Evolutionary conservation across 64 coral and sea anemone genomes (phyloP).

Genomic region (Cladopsammia gracilis): DNA sequence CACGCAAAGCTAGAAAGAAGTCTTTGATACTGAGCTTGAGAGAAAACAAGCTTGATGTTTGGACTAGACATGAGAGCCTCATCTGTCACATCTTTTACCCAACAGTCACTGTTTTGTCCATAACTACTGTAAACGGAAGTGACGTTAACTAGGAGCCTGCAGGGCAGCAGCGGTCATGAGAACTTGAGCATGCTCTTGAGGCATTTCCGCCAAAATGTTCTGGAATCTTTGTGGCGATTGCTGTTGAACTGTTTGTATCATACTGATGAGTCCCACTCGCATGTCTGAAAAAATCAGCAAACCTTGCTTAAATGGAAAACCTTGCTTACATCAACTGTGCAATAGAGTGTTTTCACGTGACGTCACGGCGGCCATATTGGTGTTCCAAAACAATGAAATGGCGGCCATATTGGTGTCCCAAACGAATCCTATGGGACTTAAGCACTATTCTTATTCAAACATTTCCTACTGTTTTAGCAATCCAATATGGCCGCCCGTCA

Average conservation of each 20-base stretch:
- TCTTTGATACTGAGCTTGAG: no score
- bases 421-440: no score
- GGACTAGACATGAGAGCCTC: neutral
- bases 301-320: neutral
- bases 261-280: conserved; percentile 79
- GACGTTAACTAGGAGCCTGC: conserved; percentile 25
- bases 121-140: neutral
- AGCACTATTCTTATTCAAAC: no score
- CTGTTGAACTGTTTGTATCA: conserved; percentile 75
- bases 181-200: conserved; percentile 83
- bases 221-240: conserved; percentile 94
- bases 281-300: conserved; percentile 51
- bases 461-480: no score
- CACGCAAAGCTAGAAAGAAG: no score
- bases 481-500: no score
- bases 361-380: no score
- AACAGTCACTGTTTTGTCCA: neutral
- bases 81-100: neutral
- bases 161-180: conserved; percentile 60
- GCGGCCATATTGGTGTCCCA: no score
- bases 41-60: neutral
- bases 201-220: conserved; percentile 73
- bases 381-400: no score
- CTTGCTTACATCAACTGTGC: no score
- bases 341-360: no score